Evolutionary conservation across 2,797 vertebrate species (phyloP).

Genomic region (Antennarius maculatus): DNA sequence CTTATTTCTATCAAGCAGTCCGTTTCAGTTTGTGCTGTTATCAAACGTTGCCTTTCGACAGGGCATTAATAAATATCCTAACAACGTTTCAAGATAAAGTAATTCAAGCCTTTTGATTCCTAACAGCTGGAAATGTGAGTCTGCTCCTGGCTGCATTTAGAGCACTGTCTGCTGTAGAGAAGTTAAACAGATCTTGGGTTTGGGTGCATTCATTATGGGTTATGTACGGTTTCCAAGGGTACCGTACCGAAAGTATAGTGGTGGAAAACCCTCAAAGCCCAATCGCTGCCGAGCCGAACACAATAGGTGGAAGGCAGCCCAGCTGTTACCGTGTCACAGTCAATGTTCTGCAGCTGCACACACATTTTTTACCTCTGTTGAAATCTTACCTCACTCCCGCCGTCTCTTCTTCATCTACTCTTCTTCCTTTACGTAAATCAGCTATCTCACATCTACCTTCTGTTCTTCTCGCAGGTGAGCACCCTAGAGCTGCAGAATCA

Average conservation of each 20-base stretch:
- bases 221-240: too few relatives aligned
- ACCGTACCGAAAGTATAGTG: too few relatives aligned
- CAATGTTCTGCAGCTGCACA: slow-evolving; percentile 41
- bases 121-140: too few relatives aligned
- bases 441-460: slow-evolving; percentile 23
- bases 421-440: background rate
- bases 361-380: slow-evolving; percentile 36
- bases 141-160: too few relatives aligned
- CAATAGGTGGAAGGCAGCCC: slow-evolving; percentile 28
- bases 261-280: slow-evolving; percentile 16
- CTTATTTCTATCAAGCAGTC: too few relatives aligned
- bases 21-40: too few relatives aligned
- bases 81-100: too few relatives aligned
- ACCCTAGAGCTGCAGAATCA: slow-evolving; percentile 80
- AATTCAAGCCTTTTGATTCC: too few relatives aligned
- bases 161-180: too few relatives aligned
- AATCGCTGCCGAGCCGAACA: slow-evolving; percentile 41
- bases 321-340: slow-evolving; percentile 26
- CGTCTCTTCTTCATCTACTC: slow-evolving; percentile 7
- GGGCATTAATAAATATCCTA: too few relatives aligned
- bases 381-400: slow-evolving; percentile 6
- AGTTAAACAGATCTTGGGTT: slow-evolving; percentile 16
- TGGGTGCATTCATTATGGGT: slow-evolving; percentile 17
- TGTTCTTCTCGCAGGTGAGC: slow-evolving; percentile 71
- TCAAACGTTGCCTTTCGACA: too few relatives aligned